Evolutionary conservation across 2,113 vertebrate species (phyloP).

Genomic region (Anoura caudifer): DNA sequence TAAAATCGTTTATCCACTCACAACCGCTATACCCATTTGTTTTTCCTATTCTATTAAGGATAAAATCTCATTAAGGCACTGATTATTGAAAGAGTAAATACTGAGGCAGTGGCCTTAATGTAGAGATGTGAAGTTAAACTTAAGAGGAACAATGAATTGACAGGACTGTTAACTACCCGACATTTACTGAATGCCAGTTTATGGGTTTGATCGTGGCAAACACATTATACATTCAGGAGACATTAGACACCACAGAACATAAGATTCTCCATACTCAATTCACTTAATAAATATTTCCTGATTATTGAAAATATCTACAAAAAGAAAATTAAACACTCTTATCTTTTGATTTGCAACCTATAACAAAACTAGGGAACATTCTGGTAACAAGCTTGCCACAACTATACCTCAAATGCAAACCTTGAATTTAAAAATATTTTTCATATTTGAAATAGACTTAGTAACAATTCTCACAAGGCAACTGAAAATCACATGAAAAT

Average conservation of each 20-base stretch:
- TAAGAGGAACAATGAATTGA: background rate
- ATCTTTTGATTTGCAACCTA: background rate
- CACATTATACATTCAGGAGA: background rate
- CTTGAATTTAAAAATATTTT: conserved; percentile 17
- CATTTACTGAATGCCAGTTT: background rate
- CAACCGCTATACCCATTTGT: background rate
- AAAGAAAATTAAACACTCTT: background rate
- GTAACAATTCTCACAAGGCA: background rate
- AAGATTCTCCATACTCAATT: background rate
- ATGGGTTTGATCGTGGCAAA: background rate
- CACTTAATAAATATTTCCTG: background rate
- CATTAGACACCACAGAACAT: background rate
- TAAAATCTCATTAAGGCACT: background rate
- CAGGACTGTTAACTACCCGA: background rate
- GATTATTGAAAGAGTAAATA: background rate
- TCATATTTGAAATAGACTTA: conserved; percentile 24
- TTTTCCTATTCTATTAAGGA: background rate
- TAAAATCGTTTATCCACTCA: background rate
- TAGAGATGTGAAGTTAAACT: background rate
- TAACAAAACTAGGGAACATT: background rate
- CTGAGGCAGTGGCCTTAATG: background rate
- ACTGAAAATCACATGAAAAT: background rate
- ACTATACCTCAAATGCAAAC: background rate
- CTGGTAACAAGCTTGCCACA: background rate
- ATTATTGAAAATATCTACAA: background rate